These are phyloP conservation scores for Mohoua ochrocephala DNA, from an alignment of 2,113 vertebrate genomes.

Conservation along the genomic window DNA sequence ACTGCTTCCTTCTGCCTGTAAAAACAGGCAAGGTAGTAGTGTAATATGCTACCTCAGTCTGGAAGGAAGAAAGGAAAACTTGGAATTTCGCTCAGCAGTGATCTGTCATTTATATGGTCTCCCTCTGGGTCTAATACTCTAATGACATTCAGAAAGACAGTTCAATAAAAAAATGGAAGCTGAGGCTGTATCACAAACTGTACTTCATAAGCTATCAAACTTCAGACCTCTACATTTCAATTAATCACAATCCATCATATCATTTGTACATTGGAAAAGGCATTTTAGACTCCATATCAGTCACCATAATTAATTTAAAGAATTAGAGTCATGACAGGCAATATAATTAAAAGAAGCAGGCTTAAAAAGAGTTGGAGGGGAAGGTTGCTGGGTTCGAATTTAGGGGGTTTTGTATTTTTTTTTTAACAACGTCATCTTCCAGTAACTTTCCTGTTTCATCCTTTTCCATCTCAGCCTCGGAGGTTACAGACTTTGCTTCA, in stretches of 20 bases:
- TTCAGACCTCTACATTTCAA: constrained; percentile 20
- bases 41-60: not conserved
- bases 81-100: not conserved
- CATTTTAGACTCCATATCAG: not conserved
- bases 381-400: not conserved
- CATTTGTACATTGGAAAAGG: not conserved
- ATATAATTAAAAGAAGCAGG: constrained; percentile 17
- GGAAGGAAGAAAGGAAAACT: not conserved
- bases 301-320: constrained; percentile 39
- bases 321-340: constrained; percentile 31
- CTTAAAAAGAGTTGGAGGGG: not conserved
- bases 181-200: not conserved
- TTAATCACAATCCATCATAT: constrained; percentile 18
- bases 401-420: not conserved
- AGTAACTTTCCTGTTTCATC: constrained; percentile 49
- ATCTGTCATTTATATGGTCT: not conserved
- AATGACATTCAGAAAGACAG: not conserved
- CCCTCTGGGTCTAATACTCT: not conserved
- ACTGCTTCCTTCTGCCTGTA: not conserved
- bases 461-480: constrained; percentile 39
- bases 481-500: constrained; percentile 49
- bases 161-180: not conserved
- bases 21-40: not conserved
- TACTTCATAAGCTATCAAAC: not conserved
- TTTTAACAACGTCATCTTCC: constrained; percentile 10